Base-by-base conservation (phyloP, 2,888 invertebrate species). In the Parascotia fuliginaria region DNA sequence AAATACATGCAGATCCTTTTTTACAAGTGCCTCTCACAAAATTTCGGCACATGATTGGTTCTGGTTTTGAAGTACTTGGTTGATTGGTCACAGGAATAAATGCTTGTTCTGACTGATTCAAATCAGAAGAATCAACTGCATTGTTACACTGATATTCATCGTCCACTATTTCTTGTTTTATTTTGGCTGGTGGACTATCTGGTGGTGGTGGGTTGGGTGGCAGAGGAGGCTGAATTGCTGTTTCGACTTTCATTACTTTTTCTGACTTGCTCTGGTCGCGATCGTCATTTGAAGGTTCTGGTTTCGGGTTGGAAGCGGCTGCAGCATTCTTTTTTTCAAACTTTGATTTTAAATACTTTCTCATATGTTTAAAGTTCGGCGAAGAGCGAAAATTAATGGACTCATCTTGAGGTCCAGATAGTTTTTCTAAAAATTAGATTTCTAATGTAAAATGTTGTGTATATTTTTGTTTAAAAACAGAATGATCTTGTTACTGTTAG, bases 321-420 rank as follows among this genome's bases (percentile, higher is more conserved):
- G 31, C n/a, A n/a, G n/a, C 31, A 6, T 13, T 34, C 14, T 27
- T 42, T 11, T 44, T 31, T 44, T 79, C 78, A 40, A 79, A 76
- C 55, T 84, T 81, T 0, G 73, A 79, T 33, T 79, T 77, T 0
- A 85, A 63, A 55, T 82, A 85, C 37, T 89, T 88, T 59, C 80
- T 85, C 87, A 87, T 89, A 24, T 85, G 82, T 65, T 80, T 84
- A 36, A 85, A 84, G 53, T 86, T 85, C 14, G 81, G 81, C 0
- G 83, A 85, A 11, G 85, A 79, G 11, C 77, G 72, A 59, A 85
- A 85, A 19, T 78, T 79, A 29, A 85, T 75, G 7, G 60, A 59
- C 22, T 81, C 75, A 50, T 81, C 75, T 0, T 22, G 39, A 22
- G 44, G 39, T 0, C 24, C 24, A 24, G 38, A 11, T 32, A 22